phyloP scores from a whole-genome alignment of 2,113 vertebrate species.

The Micromys minutus region DNA sequence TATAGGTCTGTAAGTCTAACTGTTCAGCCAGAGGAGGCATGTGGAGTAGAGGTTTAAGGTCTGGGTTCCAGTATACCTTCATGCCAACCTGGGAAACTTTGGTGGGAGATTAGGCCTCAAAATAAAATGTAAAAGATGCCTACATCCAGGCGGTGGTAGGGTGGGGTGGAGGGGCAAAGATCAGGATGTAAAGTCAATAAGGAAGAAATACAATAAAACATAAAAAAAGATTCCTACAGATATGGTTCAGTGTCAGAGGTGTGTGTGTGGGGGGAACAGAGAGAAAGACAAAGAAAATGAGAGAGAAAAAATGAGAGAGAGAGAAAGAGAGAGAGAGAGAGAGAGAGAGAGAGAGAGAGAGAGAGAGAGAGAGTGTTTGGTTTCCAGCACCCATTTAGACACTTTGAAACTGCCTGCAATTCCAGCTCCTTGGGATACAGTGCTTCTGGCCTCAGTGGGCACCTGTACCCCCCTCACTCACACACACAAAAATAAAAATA shows the following conservation, averaged over 20 bases:
- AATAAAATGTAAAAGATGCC: background rate
- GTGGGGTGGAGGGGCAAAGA: too few relatives aligned
- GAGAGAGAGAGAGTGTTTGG: background rate
- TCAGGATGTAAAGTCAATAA: background rate
- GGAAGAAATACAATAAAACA: background rate
- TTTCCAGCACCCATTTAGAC: background rate
- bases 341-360: background rate
- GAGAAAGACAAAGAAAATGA: too few relatives aligned
- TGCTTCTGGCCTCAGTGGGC: background rate
- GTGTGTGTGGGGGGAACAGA: too few relatives aligned
- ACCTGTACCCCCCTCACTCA: background rate
- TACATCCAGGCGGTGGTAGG: too few relatives aligned
- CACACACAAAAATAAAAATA: background rate
- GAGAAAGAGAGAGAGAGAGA: background rate
- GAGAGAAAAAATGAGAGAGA: background rate
- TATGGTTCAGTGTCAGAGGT: background rate
- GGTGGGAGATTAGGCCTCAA: background rate
- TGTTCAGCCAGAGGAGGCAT: background rate
- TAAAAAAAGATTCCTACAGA: background rate
- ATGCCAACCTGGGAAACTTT: background rate
- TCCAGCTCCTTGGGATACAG: background rate
- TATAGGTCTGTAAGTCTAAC: background rate
- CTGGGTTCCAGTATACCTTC: background rate
- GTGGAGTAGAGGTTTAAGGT: background rate
- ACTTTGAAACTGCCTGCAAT: background rate